Base-by-base conservation (phyloP, 2,888 invertebrate genomes). In the Drosophila neoperkinsi region DNA sequence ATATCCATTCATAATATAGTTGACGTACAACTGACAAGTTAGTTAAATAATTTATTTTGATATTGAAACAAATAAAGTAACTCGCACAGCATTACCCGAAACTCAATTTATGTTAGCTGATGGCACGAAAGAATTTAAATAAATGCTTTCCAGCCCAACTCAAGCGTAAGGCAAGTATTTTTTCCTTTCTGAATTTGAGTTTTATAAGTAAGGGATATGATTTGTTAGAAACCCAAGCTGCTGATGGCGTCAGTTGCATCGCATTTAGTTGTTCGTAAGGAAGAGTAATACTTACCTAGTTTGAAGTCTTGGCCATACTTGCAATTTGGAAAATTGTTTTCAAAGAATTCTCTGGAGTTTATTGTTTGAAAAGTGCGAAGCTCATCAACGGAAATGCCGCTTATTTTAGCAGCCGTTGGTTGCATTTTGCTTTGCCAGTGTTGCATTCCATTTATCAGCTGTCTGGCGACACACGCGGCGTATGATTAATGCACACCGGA, bases 401-500 rank as follows among this genome's bases (percentile, higher is more conserved):
- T 50, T 34, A 38, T 38, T 33, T 38, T 53, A 56, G 66, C 67
- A 25, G 38, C 57, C 38, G 68, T 34, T 41, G 68, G 65, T 41
- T 68, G 60, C 62, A 69, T 56, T 50, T 60, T 59, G 55, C 55
- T 55, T 52, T 34, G 52, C 70, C 65, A 49, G 70, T 71, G 63
- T 60, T 71, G 73, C 76, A 69, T 68, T 70, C 70, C 84, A 83
- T 87, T 83, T 81, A 84, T 87, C 87, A 83, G 65, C 52, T 71
- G 82, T 55, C 79, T 59, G 74, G 69, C 64, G 82, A 71, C 87
- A 73, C 67, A 74, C 81, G 73, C 76, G 58, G 71, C 84, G 70
- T 84, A 84, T 83, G 84, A 83, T 83, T 83, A 87, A 83, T 83
- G 84, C 50, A 49, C 60, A 31, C 28, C 50, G 61, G 31, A 61